Evolutionary conservation across 2,797 vertebrate genomes (phyloP), one percentile per base, ranked within the genome.

Genomic region (Tangara arthus): DNA sequence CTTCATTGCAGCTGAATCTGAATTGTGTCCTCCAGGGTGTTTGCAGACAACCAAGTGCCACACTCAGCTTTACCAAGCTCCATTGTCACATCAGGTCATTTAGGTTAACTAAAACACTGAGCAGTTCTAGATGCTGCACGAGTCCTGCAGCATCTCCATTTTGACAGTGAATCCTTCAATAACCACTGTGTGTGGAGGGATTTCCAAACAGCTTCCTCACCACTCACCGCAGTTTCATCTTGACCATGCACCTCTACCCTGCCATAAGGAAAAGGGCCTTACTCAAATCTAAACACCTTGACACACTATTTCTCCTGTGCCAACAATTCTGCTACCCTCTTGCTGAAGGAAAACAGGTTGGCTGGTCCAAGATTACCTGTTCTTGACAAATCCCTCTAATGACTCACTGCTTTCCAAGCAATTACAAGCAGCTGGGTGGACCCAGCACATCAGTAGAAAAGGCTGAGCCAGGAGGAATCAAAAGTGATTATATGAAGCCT

Each of bases 241-340:
- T 39, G n/a, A 84, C 63, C 75, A 21, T 6, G 22, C 39, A n/a
- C 7, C 27, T 55, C 47, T 49, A 34, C 50, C 26, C 22, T 35
- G 42, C 42, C 37, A 15, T 1, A 27, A 13, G 4, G 30, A 66
- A 78, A 68, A 56, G 23, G 12, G 63, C 42, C 42, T 65, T 53
- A 44, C 55, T 53, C 63, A 83, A 78, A 83, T 20, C 53, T 64
- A 42, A 77, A 71, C 37, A 27, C 23, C 26, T 0, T 23, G 42
- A 55, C 27, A 47, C 0, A 2, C n/a, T 23, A 20, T 27, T 84
- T 28, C 42, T 64, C n/a, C 27, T 17, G 24, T 0, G 27, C n/a
- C 63, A 68, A n/a, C 61, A 92, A 59, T 7, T 37, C n/a, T 4
- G 1, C 69, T 46, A 21, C 23, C 13, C 53, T 84, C 39, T 23